Conservation (phyloP, 2,888 invertebrate species). For the Beris morrisii region DNA sequence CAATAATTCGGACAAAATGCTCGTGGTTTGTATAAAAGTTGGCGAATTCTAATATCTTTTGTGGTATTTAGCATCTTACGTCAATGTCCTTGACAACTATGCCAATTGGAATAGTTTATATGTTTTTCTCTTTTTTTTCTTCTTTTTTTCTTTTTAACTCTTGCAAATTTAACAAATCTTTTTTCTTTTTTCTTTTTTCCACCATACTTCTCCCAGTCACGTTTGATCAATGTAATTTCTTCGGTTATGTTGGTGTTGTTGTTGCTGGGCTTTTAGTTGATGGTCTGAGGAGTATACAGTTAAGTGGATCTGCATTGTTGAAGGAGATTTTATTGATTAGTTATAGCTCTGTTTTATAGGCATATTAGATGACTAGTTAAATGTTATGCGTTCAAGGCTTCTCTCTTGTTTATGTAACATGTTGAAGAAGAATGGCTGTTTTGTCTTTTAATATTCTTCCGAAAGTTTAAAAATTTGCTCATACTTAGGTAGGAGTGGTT, state of each 20-base stretch:
- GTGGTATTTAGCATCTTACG: slow-evolving; percentile 12
- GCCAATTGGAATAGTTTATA: slow-evolving; percentile 20
- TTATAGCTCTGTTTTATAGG: slow-evolving; percentile 4
- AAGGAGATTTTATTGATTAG: slow-evolving; percentile 20
- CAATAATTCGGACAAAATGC: no score
- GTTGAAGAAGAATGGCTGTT: no score
- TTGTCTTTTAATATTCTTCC: no score
- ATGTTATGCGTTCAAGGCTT: slow-evolving; percentile 30
- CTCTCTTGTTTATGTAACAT: slow-evolving; percentile 21
- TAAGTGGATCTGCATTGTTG: slow-evolving; percentile 27
- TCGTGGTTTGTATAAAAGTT: no score
- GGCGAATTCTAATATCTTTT: no score
- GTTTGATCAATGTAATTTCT: slow-evolving; percentile 26
- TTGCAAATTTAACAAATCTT: neutral
- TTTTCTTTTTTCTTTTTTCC: slow-evolving; percentile 11
- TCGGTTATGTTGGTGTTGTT: slow-evolving; percentile 4
- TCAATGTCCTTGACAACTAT: slow-evolving; percentile 32
- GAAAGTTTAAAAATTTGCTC: no score
- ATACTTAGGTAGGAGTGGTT: no score
- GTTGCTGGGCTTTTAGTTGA: slow-evolving; percentile 11
- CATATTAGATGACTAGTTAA: neutral
- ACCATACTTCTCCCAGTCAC: neutral
- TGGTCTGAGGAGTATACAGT: neutral
- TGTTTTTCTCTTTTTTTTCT: slow-evolving; percentile 2
- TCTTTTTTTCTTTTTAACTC: neutral